phyloP scores from a whole-genome alignment of 2,113 vertebrate genomes.

The Ifrita kowaldi region DNA sequence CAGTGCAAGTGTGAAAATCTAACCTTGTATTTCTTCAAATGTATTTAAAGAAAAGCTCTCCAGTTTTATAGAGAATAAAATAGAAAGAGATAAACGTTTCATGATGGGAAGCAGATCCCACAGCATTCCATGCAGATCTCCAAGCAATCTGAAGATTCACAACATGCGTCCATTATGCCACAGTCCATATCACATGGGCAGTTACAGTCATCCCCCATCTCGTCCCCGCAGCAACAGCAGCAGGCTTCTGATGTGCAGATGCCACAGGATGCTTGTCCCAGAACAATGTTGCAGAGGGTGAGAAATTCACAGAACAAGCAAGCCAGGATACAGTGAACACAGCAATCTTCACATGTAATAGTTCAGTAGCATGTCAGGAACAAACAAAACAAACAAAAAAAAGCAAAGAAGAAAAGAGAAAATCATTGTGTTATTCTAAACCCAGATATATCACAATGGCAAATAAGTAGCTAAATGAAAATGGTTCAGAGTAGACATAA shows the following conservation, averaged over 20 bases:
- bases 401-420: neutral
- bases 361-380: neutral
- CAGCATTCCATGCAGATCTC: constrained; percentile 99
- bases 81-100: constrained; percentile 65
- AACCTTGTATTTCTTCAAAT: constrained; percentile 57
- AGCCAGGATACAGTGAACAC: constrained; percentile 96
- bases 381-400: neutral
- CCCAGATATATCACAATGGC: neutral
- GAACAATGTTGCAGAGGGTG: constrained; percentile 93
- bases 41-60: constrained; percentile 59
- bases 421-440: neutral
- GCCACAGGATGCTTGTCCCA: constrained; percentile 90
- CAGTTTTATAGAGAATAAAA: constrained; percentile 68
- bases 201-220: constrained; percentile 85
- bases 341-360: constrained; percentile 82
- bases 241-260: constrained; percentile 87
- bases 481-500: neutral
- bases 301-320: constrained; percentile 99
- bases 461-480: neutral
- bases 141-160: constrained; percentile 96
- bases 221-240: constrained; percentile 90
- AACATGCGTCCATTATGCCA: constrained; percentile 97
- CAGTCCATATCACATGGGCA: constrained; percentile 90
- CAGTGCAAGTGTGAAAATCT: constrained; percentile 72
- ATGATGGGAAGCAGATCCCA: constrained; percentile 97